Evolutionary conservation across 1,140 invertebrate genomes (phyloP).

Genomic region (Drosophila bocqueti): DNA sequence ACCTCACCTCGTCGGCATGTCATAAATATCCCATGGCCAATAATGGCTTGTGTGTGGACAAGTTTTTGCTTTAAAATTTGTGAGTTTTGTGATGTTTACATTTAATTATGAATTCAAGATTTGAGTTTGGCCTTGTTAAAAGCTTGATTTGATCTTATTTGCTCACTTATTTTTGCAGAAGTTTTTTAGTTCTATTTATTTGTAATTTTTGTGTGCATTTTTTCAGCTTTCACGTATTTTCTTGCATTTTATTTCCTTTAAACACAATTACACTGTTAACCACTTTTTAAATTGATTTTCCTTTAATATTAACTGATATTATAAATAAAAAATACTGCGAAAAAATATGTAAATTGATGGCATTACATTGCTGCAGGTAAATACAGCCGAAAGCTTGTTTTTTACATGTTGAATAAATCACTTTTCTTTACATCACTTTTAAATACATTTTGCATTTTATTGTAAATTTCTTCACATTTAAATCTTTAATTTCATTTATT

Average conservation of each 20-base stretch:
- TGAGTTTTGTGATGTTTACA: not conserved
- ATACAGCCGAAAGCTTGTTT: not conserved
- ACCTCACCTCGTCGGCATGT: conserved; percentile 43
- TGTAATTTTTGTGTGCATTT: not conserved
- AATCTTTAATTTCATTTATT: conserved; percentile 28
- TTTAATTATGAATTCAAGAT: not conserved
- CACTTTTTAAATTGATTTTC: not conserved
- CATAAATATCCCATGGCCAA: conserved; percentile 56
- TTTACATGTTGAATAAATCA: not conserved
- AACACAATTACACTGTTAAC: not conserved
- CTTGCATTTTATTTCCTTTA: not conserved
- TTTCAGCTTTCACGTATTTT: not conserved
- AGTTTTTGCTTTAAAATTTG: conserved; percentile 16
- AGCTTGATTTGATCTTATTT: not conserved
- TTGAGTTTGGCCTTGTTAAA: not conserved
- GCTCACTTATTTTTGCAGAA: too few relatives aligned
- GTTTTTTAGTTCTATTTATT: not conserved
- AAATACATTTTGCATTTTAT: conserved; percentile 19
- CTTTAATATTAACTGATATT: too few relatives aligned
- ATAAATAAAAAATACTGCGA: not conserved
- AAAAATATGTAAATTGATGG: conserved; percentile 2
- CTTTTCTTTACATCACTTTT: conserved; percentile 7
- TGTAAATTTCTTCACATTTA: conserved; percentile 21
- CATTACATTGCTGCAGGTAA: not conserved
- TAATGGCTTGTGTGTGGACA: conserved; percentile 3